A percentile compares a stretch with the other conserved stretches of the same genome.
These are phyloP conservation scores for Porites cylindrica DNA, from an alignment of 92 coral and sea anemone species.

Conservation along the genomic window DNA sequence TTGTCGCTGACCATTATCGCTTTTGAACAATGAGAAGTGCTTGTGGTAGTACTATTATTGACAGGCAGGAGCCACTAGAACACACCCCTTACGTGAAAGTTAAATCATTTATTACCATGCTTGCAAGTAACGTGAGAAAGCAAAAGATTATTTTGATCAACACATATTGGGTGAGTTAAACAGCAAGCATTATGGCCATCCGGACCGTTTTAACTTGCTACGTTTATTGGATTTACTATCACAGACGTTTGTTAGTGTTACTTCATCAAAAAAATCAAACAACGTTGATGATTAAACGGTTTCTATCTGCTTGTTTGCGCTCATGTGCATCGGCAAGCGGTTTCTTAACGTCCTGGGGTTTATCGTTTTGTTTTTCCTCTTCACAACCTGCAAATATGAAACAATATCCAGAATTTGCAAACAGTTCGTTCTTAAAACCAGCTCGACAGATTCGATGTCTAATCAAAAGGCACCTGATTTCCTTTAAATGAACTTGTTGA, in stretches of 20 bases:
- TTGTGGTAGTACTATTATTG: conserved; percentile 38
- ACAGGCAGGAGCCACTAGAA: neutral
- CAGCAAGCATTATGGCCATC: too few relatives aligned
- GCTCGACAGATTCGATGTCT: neutral
- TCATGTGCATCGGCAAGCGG: neutral
- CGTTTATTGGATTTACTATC: neutral
- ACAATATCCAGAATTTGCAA: neutral
- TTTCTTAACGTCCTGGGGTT: neutral
- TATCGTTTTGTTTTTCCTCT: conserved; percentile 13
- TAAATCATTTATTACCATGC: conserved; percentile 18
- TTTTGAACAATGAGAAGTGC: conserved; percentile 26
- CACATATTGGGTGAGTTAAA: too few relatives aligned
- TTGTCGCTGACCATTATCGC: too few relatives aligned
- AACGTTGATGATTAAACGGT: conserved; percentile 21
- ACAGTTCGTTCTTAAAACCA: too few relatives aligned
- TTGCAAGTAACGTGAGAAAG: neutral
- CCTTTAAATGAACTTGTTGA: neutral
- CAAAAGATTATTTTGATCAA: neutral
- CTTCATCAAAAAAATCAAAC: neutral
- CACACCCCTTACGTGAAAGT: conserved; percentile 12
- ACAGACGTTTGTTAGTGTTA: neutral
- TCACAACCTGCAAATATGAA: conserved; percentile 29
- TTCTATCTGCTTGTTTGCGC: neutral
- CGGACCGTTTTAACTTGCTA: neutral
- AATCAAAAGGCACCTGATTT: neutral